A percentile compares a stretch with the other conserved stretches of the same genome.
phyloP scores from a whole-genome alignment of 2,888 invertebrate species.

The Sabatieria punctata region DNA sequence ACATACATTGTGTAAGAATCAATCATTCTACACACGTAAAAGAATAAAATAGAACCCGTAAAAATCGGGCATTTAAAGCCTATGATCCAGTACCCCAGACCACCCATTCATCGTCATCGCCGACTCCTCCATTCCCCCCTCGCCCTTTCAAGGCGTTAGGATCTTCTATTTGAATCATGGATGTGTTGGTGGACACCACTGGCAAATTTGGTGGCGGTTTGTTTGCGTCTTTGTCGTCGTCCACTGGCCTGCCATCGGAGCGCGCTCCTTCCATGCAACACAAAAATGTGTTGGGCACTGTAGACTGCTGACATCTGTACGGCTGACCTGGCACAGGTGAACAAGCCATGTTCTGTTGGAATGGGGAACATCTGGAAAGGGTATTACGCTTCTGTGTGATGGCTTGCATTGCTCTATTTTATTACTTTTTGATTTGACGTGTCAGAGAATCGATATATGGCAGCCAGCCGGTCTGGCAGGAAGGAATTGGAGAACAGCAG shows the following conservation, averaged over 20 bases:
- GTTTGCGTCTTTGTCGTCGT: background rate
- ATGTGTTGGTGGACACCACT: background rate
- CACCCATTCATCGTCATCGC: background rate
- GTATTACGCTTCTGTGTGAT: too few relatives aligned
- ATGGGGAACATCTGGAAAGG: slow-evolving; percentile 3
- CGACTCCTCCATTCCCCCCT: background rate
- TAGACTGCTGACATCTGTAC: slow-evolving; percentile 10
- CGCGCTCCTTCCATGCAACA: slow-evolving; percentile 7
- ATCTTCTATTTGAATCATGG: background rate
- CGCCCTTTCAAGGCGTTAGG: background rate
- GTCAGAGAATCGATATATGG: background rate
- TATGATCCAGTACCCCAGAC: too few relatives aligned
- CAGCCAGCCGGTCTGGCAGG: slow-evolving; percentile 9
- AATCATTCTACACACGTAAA: too few relatives aligned
- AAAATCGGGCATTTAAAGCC: too few relatives aligned
- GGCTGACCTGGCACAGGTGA: background rate
- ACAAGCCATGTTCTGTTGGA: background rate
- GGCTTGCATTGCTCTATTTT: too few relatives aligned
- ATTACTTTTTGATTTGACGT: background rate
- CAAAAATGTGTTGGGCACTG: slow-evolving; percentile 1
- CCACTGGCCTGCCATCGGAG: background rate
- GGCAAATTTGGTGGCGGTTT: background rate
- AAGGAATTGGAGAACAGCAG: slow-evolving; percentile 6
- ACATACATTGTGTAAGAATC: too few relatives aligned
- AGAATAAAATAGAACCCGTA: too few relatives aligned